Percentiles rank a stretch among this genome's conserved stretches.
Conservation (phyloP, 2,888 invertebrate genomes). For the Melieria omissa region DNA sequence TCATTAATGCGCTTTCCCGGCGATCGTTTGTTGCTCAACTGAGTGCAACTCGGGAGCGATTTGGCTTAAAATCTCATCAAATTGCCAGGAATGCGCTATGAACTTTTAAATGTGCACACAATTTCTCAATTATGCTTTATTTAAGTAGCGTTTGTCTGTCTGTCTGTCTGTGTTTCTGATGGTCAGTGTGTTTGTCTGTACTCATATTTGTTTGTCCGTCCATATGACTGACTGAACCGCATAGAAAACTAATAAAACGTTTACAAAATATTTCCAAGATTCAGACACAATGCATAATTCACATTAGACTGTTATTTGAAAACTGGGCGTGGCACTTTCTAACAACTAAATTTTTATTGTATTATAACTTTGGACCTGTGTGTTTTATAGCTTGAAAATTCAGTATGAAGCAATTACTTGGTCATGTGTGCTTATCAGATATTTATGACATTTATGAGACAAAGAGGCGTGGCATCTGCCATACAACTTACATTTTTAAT, state of each 20-base stretch:
- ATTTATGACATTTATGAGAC: too few species aligned
- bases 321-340: too few species aligned
- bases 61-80: not conserved
- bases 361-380: too few species aligned
- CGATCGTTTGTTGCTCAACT: not conserved
- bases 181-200: not conserved
- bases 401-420: too few species aligned
- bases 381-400: too few species aligned
- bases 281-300: not conserved
- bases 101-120: not conserved
- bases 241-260: not conserved
- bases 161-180: not conserved
- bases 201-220: too few species aligned
- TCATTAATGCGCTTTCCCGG: not conserved
- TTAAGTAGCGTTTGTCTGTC: not conserved
- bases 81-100: not conserved
- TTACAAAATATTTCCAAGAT: not conserved
- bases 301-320: not conserved
- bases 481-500: too few species aligned
- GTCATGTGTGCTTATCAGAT: too few species aligned
- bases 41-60: not conserved
- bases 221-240: too few species aligned
- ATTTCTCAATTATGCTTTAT: not conserved
- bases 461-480: too few species aligned
- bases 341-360: too few species aligned